Evolutionary conservation across 2,888 invertebrate species (phyloP).

Genomic region (Rhimphoctona megacephalus): DNA sequence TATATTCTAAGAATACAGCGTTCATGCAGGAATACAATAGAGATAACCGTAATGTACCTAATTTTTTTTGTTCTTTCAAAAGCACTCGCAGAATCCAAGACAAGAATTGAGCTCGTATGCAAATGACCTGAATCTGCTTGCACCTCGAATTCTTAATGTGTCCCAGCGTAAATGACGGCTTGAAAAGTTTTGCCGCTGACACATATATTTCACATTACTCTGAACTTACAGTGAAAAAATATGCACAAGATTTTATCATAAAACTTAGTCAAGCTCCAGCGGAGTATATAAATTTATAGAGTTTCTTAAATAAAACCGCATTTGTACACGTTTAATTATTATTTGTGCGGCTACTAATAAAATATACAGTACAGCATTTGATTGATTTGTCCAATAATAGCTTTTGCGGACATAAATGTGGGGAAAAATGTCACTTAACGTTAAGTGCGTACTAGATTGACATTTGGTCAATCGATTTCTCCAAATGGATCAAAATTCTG

Average conservation of each 20-base stretch:
- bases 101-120: constrained; percentile 10
- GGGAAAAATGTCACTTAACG: too few species aligned
- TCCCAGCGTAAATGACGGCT: background rate
- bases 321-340: background rate
- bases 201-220: background rate
- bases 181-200: background rate
- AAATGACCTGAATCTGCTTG: constrained; percentile 16
- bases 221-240: background rate
- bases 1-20: background rate
- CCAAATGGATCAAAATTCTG: background rate
- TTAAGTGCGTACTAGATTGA: too few species aligned
- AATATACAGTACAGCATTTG: background rate
- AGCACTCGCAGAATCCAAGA: background rate
- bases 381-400: too few species aligned
- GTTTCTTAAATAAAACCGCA: background rate
- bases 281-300: background rate
- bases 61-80: background rate
- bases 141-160: constrained; percentile 7
- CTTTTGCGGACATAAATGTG: too few species aligned
- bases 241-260: background rate
- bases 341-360: background rate
- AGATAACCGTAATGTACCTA: constrained; percentile 14
- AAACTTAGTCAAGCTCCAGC: background rate
- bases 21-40: background rate
- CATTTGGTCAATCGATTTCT: background rate